These are phyloP conservation scores for Poecilus cupreus DNA, from an alignment of 2,888 invertebrate species.

Conservation along the genomic window DNA sequence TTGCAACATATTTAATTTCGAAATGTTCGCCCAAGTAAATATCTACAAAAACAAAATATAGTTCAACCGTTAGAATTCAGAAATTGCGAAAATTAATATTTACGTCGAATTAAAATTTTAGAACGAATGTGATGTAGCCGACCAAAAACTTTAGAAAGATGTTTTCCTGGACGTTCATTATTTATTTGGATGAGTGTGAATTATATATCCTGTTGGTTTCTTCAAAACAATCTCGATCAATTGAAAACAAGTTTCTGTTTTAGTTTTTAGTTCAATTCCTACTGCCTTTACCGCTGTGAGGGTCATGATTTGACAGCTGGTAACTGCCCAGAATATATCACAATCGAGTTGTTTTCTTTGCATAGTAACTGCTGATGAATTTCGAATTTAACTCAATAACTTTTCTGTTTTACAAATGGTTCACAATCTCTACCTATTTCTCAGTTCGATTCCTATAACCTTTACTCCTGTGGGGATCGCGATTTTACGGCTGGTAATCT, in stretches of 20 bases:
- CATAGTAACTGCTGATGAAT: too few relatives aligned
- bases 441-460: too few relatives aligned
- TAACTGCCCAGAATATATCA: too few relatives aligned
- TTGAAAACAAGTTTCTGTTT: neutral
- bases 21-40: constrained; percentile 1
- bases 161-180: neutral
- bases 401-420: too few relatives aligned
- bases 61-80: neutral
- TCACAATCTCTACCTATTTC: too few relatives aligned
- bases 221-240: too few relatives aligned
- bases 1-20: constrained; percentile 46
- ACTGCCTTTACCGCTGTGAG: neutral
- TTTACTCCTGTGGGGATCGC: too few relatives aligned
- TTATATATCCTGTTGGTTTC: neutral
- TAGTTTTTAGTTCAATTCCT: neutral
- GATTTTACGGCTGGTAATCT: too few relatives aligned
- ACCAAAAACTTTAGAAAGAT: neutral
- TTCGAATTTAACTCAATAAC: too few relatives aligned
- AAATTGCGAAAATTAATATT: constrained; percentile 11
- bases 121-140: neutral
- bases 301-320: neutral
- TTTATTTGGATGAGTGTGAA: neutral
- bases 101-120: neutral
- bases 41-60: constrained; percentile 8
- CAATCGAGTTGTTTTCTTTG: too few relatives aligned